Conservation (phyloP, 2,797 vertebrate genomes). For the Hoplostethus mediterraneus region DNA sequence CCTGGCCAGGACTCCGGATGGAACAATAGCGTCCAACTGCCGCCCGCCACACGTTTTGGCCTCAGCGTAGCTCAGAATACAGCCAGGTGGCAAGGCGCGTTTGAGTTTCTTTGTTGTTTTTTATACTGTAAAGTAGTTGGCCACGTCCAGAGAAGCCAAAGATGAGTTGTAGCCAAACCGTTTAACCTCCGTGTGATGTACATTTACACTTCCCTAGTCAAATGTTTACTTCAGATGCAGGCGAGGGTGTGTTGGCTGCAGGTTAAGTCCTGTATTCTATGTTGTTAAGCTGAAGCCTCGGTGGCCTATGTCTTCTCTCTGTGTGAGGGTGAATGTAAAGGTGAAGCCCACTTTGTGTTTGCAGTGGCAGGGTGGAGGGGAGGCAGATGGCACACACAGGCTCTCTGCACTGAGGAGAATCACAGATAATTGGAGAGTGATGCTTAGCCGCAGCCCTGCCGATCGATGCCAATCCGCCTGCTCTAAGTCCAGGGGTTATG, state of each 20-base stretch:
- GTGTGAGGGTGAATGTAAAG: conserved; percentile 62
- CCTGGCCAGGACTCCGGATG: conserved; percentile 49
- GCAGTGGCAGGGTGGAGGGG: conserved; percentile 64
- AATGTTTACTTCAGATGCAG: conserved; percentile 8
- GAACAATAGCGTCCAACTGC: conserved; percentile 31
- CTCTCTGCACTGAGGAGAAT: conserved; percentile 79
- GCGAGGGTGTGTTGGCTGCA: not conserved
- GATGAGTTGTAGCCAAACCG: not conserved
- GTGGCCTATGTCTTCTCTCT: conserved; percentile 33
- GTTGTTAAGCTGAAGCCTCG: conserved; percentile 19
- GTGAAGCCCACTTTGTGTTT: conserved; percentile 74
- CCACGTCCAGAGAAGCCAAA: not conserved
- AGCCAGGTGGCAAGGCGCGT: not conserved
- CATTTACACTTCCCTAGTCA: not conserved
- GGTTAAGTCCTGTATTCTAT: conserved; percentile 35
- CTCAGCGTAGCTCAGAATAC: conserved; percentile 5
- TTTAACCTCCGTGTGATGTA: not conserved
- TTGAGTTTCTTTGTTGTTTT: not conserved
- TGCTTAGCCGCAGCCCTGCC: conserved; percentile 75
- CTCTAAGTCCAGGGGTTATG: conserved; percentile 80
- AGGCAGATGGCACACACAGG: conserved; percentile 78
- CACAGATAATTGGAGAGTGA: conserved; percentile 81
- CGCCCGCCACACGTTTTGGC: conserved; percentile 5
- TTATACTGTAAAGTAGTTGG: not conserved
- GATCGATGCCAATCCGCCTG: conserved; percentile 82